A percentile compares a stretch with the other conserved stretches of the same genome.
These are phyloP conservation scores for Nymphalis polychloros DNA, from an alignment of 2,888 invertebrate genomes.

Conservation along the genomic window DNA sequence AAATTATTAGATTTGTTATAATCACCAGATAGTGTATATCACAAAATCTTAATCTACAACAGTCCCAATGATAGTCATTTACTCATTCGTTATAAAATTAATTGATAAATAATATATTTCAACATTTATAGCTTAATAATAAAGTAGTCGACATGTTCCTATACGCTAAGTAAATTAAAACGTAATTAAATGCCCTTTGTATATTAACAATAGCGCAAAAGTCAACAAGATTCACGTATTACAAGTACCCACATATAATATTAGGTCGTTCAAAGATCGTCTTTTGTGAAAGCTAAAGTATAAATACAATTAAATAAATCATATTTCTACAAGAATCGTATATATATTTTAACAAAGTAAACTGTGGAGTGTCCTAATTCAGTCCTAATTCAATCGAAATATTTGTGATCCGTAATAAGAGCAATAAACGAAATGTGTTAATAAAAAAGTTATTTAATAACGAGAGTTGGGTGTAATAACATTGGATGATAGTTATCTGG, in stretches of 20 bases:
- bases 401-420: not conserved
- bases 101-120: conserved; percentile 25
- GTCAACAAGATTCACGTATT: conserved; percentile 4
- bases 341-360: too few species aligned
- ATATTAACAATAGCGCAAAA: conserved; percentile 21
- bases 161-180: conserved; percentile 9
- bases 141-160: not conserved
- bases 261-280: not conserved
- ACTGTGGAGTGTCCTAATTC: too few species aligned
- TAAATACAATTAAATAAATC: not conserved
- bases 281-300: not conserved
- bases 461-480: too few species aligned
- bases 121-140: conserved; percentile 12
- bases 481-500: not conserved
- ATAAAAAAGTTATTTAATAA: conserved; percentile 1
- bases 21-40: conserved; percentile 5
- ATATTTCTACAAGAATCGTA: not conserved
- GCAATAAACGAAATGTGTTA: conserved; percentile 1
- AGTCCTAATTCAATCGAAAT: too few species aligned
- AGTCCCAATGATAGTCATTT: not conserved
- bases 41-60: too few species aligned
- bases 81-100: conserved; percentile 12
- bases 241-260: conserved; percentile 28
- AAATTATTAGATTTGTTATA: conserved; percentile 1
- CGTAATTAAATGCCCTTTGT: conserved; percentile 23